Percentiles rank a stretch among this genome's conserved stretches.
Evolutionary conservation across 2,797 vertebrate genomes (phyloP).

Genomic region (Ptychobarbus kaznakovi): DNA sequence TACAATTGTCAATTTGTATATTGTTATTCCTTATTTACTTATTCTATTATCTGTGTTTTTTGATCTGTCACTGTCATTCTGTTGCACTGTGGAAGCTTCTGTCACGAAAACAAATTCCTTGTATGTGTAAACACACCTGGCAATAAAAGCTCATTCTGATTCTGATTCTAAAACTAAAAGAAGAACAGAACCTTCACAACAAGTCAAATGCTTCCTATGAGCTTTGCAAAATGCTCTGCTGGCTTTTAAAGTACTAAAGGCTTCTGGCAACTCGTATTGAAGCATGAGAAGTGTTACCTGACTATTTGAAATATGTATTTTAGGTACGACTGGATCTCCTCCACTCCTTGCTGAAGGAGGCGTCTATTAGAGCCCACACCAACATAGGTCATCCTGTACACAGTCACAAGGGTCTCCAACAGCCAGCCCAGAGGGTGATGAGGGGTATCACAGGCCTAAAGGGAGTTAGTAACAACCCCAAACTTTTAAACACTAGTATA

Average conservation of each 20-base stretch:
- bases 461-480: not conserved
- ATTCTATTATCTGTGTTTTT: too few relatives aligned
- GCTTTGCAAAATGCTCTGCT: not conserved
- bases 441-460: slow-evolving; percentile 85
- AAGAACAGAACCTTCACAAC: slow-evolving; percentile 8
- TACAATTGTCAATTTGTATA: too few relatives aligned
- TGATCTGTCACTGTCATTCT: too few relatives aligned
- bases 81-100: too few relatives aligned
- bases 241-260: not conserved
- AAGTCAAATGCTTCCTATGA: not conserved
- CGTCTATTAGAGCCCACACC: slow-evolving; percentile 85
- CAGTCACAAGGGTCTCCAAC: slow-evolving; percentile 84
- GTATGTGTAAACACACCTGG: too few relatives aligned
- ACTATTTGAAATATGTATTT: slow-evolving; percentile 84
- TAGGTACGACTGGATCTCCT: slow-evolving; percentile 86
- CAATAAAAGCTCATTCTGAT: too few relatives aligned
- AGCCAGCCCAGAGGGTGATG: slow-evolving; percentile 85
- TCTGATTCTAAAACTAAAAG: not conserved
- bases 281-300: slow-evolving; percentile 69
- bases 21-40: too few relatives aligned
- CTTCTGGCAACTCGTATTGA: not conserved
- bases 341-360: slow-evolving; percentile 82
- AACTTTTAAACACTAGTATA: not conserved
- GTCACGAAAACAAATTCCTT: too few relatives aligned
- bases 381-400: slow-evolving; percentile 88